Percentiles rank a stretch among this genome's conserved stretches.
Conservation (phyloP, 2,888 invertebrate species). For the Tetanocera ferruginea region DNA sequence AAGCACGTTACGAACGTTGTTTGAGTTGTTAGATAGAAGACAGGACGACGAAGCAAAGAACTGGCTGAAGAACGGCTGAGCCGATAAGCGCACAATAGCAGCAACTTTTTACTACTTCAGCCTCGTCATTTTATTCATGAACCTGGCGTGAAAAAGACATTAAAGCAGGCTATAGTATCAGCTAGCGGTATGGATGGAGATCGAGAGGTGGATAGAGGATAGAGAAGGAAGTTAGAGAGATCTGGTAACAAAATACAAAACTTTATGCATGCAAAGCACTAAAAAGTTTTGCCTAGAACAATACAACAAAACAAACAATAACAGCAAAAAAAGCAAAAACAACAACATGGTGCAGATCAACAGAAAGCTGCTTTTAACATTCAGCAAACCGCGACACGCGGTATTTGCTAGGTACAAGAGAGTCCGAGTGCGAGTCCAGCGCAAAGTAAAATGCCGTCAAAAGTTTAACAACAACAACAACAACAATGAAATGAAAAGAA, state of each 20-base stretch:
- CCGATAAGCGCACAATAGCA: too few species aligned
- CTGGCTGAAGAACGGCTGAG: not conserved
- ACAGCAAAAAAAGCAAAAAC: too few species aligned
- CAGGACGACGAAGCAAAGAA: not conserved
- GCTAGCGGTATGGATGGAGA: not conserved
- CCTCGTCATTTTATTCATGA: slow-evolving; percentile 9
- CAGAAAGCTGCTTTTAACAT: too few species aligned
- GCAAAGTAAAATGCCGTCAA: too few species aligned
- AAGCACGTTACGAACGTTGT: not conserved
- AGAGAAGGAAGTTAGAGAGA: not conserved
- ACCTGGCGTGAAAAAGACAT: slow-evolving; percentile 21
- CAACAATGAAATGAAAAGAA: not conserved
- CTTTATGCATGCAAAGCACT: too few species aligned
- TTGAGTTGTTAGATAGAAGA: not conserved
- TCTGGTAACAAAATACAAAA: not conserved
- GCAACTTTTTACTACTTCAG: not conserved
- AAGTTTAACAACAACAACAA: slow-evolving; percentile 14
- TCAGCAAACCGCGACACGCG: too few species aligned
- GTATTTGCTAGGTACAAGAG: too few species aligned
- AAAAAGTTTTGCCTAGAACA: too few species aligned
- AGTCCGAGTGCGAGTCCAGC: too few species aligned
- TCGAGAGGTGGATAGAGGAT: not conserved
- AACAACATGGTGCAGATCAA: too few species aligned
- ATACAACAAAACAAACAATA: too few species aligned
- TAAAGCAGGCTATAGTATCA: not conserved